phyloP scores from a whole-genome alignment of 2,888 invertebrate species.

The Nemoura dubitans region DNA sequence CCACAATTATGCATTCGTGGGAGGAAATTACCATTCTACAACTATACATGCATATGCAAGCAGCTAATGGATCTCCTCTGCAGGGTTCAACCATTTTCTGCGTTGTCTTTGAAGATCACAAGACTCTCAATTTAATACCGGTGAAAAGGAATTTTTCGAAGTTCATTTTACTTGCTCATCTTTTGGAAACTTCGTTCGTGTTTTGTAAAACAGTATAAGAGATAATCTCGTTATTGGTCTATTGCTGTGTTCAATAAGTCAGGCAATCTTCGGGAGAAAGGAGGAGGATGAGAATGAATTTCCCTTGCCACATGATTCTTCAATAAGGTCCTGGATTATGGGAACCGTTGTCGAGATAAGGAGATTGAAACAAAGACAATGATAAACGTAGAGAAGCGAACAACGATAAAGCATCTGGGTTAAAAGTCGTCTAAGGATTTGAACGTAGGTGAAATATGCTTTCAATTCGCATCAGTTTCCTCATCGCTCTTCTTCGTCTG shows the following conservation, averaged over 20 bases:
- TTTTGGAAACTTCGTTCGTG: neutral
- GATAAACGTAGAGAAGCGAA: conserved; percentile 13
- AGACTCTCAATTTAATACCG: neutral
- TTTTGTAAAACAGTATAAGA: neutral
- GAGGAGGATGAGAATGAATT: conserved; percentile 16
- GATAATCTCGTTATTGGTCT: neutral
- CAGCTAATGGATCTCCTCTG: neutral
- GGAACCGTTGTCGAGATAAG: conserved; percentile 18
- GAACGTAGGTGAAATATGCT: conserved; percentile 44
- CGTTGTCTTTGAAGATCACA: neutral
- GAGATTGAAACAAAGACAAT: conserved; percentile 29
- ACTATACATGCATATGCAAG: neutral
- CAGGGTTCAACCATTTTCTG: neutral
- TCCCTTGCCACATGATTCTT: conserved; percentile 19
- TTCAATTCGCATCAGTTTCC: conserved; percentile 44
- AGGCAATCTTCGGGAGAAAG: conserved; percentile 17
- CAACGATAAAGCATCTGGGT: conserved; percentile 32
- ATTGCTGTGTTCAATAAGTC: conserved; percentile 16
- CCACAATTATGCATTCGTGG: neutral
- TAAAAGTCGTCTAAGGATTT: conserved; percentile 28
- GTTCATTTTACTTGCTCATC: neutral
- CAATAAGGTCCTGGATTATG: conserved; percentile 7
- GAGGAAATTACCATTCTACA: neutral
- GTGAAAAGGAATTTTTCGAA: neutral
- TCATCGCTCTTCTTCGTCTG: conserved; percentile 26